Evolutionary conservation across 1,140 invertebrate genomes (phyloP).

Genomic region (Sitophilus oryzae): DNA sequence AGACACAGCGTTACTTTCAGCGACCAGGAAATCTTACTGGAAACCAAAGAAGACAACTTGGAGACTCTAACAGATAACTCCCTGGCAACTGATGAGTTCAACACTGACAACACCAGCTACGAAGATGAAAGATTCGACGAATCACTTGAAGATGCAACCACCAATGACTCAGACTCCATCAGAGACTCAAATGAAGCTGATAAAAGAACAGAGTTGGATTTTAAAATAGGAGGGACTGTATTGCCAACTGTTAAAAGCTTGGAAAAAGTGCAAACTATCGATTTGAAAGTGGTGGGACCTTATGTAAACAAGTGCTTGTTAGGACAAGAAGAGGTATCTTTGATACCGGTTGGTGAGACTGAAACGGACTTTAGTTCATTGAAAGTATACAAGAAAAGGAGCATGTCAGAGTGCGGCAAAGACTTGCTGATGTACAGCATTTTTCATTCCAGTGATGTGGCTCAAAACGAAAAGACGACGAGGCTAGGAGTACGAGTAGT

Average conservation of each 20-base stretch:
- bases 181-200: conserved; percentile 12
- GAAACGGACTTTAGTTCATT: conserved; percentile 42
- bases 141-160: background rate
- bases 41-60: background rate
- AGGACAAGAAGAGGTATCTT: conserved; percentile 39
- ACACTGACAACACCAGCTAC: background rate
- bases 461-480: background rate
- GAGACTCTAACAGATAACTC: background rate
- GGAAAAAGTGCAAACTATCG: conserved; percentile 28
- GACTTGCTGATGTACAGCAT: conserved; percentile 11
- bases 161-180: background rate
- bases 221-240: conserved; percentile 41
- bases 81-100: no score
- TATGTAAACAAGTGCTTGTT: conserved; percentile 29
- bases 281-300: conserved; percentile 28
- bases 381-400: conserved; percentile 40
- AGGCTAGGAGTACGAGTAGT: background rate
- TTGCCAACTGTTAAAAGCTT: conserved; percentile 32
- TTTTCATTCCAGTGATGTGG: conserved; percentile 9
- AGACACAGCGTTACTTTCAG: background rate
- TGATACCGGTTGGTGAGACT: conserved; percentile 41
- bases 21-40: background rate
- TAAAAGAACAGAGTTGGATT: conserved; percentile 43
- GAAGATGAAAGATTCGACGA: background rate
- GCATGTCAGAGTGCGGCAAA: conserved; percentile 11